Conservation (phyloP, 2,113 vertebrate genomes). For the Condylura cristata region DNA sequence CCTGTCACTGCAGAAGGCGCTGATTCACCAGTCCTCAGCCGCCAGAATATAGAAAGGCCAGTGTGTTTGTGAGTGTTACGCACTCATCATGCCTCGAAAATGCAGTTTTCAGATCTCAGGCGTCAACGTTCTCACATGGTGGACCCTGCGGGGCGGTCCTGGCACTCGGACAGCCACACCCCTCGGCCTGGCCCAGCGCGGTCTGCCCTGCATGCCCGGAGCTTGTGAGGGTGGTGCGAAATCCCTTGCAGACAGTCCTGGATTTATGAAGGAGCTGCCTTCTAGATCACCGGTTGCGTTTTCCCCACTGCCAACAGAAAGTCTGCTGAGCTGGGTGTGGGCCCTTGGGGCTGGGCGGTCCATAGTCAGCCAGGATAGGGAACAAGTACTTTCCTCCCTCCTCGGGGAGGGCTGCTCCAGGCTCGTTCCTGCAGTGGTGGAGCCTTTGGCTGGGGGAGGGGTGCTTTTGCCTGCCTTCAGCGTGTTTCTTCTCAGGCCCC, state of each 20-base stretch:
- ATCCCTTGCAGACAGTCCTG: neutral
- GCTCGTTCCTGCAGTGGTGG: neutral
- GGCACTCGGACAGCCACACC: neutral
- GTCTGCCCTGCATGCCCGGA: neutral
- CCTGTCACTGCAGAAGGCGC: neutral
- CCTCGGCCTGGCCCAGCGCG: constrained; percentile 8
- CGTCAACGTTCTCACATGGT: neutral
- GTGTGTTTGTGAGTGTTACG: neutral
- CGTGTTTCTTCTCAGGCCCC: neutral
- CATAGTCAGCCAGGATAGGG: neutral
- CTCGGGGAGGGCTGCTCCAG: neutral
- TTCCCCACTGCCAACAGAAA: neutral
- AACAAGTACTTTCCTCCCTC: neutral
- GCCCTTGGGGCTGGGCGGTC: neutral
- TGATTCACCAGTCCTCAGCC: neutral
- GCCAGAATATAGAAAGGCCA: neutral
- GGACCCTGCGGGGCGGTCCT: neutral
- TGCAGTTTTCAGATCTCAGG: neutral
- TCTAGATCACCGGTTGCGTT: neutral
- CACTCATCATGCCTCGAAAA: too few species aligned
- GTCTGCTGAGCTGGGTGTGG: neutral
- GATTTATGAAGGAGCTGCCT: constrained; percentile 11
- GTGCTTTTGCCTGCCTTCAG: neutral
- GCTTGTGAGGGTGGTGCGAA: neutral
- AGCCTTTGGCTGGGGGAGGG: neutral